A percentile compares a stretch with the other conserved stretches of the same genome.
Conservation (phyloP, 2,113 vertebrate species). For the Prietella phreatophila region DNA sequence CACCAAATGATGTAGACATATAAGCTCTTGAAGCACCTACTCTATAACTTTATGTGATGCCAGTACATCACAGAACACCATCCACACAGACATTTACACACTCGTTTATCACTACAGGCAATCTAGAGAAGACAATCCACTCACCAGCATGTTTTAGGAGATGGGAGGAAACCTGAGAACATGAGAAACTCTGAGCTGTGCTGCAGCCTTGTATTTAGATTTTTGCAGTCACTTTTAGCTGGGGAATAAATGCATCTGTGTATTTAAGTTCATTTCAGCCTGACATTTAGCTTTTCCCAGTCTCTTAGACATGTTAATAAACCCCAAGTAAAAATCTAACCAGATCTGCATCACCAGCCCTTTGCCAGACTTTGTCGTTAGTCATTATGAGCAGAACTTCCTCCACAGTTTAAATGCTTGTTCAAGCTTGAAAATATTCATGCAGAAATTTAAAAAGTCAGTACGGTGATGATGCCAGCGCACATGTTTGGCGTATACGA, state of each 20-base stretch:
- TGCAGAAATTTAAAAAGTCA: slow-evolving; percentile 9
- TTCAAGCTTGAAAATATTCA: neutral
- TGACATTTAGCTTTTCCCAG: neutral
- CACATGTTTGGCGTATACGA: neutral
- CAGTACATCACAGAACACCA: too few species aligned
- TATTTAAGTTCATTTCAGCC: neutral
- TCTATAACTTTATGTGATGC: neutral
- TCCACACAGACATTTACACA: too few species aligned
- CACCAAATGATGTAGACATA: too few species aligned
- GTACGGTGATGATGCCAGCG: neutral
- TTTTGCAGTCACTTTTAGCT: neutral
- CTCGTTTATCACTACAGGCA: too few species aligned
- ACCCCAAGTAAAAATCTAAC: neutral
- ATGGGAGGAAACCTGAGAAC: neutral
- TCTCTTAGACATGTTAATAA: neutral
- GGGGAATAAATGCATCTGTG: neutral
- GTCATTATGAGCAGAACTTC: neutral
- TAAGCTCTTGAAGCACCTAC: neutral
- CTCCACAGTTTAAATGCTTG: neutral
- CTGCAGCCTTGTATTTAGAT: neutral
- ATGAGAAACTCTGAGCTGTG: neutral
- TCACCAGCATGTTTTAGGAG: neutral
- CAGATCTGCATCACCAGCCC: slow-evolving; percentile 15
- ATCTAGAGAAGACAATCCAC: too few species aligned
- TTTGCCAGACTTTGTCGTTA: neutral